Evolutionary conservation across 2,113 vertebrate species (phyloP).

Genomic region (Daphoenositta chrysoptera): DNA sequence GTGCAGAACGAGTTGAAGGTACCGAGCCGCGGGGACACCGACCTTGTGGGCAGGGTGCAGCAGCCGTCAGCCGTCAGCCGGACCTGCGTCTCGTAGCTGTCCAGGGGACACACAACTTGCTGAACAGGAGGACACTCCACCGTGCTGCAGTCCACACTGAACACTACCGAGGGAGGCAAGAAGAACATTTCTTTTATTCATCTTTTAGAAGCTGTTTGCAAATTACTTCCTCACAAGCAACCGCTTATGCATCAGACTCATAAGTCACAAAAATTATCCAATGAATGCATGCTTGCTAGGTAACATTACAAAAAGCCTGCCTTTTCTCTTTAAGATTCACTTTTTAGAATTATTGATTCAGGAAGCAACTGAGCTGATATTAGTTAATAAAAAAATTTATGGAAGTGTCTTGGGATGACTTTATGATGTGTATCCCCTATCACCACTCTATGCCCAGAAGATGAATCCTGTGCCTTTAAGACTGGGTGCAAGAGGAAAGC

Average conservation of each 20-base stretch:
- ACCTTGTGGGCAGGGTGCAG: constrained; percentile 89
- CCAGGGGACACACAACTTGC: constrained; percentile 83
- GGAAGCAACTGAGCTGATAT: background rate
- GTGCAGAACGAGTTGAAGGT: background rate
- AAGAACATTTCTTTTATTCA: background rate
- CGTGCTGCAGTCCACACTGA: constrained; percentile 89
- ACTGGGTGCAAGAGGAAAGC: too few relatives aligned
- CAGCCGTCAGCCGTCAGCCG: constrained; percentile 88
- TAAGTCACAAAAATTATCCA: background rate
- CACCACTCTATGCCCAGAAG: too few relatives aligned
- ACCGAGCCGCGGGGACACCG: constrained; percentile 22
- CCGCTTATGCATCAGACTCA: background rate
- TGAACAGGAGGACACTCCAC: constrained; percentile 87
- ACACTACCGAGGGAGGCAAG: constrained; percentile 70
- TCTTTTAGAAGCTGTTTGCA: background rate
- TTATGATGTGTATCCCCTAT: too few relatives aligned
- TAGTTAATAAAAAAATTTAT: background rate
- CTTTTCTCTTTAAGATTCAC: background rate
- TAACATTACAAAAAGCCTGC: background rate
- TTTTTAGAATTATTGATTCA: background rate
- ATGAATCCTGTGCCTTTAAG: too few relatives aligned
- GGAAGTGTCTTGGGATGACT: too few relatives aligned
- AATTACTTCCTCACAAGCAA: background rate
- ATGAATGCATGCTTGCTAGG: background rate
- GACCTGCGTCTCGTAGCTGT: constrained; percentile 89